Percentiles rank a stretch among this genome's conserved stretches.
These are phyloP conservation scores for Rhyacophila evoluta DNA, from an alignment of 2,888 invertebrate species.

Conservation along the genomic window DNA sequence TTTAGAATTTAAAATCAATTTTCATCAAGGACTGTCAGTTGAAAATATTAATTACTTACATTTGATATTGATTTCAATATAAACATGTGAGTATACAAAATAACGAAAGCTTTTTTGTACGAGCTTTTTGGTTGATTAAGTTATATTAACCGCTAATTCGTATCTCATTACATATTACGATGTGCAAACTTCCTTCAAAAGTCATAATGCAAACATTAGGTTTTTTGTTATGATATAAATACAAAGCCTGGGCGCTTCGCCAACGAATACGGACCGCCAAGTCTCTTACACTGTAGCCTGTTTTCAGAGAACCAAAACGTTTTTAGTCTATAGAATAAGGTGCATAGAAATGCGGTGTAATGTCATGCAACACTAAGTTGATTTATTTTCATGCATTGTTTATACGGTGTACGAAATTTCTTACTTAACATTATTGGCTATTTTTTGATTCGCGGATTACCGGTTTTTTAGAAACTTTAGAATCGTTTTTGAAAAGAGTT, in stretches of 20 bases:
- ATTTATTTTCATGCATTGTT: background rate
- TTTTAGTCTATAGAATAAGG: background rate
- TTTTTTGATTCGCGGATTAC: too few species aligned
- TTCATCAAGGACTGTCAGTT: too few species aligned
- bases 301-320: background rate
- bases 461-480: background rate
- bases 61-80: too few species aligned
- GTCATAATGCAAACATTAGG: background rate
- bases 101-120: too few species aligned
- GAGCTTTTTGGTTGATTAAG: too few species aligned
- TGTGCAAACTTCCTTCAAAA: background rate
- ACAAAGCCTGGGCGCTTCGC: background rate
- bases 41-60: too few species aligned
- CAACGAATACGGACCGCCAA: background rate
- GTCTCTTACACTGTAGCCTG: background rate
- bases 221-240: slow-evolving; percentile 1
- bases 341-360: background rate
- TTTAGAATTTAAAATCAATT: too few species aligned
- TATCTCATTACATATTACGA: background rate
- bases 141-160: background rate
- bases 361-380: background rate
- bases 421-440: too few species aligned
- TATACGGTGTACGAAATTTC: too few species aligned
- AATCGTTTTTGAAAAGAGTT: background rate
- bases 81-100: too few species aligned